These are phyloP conservation scores for Patella caerulea DNA, from an alignment of 2,888 invertebrate genomes.

Conservation along the genomic window DNA sequence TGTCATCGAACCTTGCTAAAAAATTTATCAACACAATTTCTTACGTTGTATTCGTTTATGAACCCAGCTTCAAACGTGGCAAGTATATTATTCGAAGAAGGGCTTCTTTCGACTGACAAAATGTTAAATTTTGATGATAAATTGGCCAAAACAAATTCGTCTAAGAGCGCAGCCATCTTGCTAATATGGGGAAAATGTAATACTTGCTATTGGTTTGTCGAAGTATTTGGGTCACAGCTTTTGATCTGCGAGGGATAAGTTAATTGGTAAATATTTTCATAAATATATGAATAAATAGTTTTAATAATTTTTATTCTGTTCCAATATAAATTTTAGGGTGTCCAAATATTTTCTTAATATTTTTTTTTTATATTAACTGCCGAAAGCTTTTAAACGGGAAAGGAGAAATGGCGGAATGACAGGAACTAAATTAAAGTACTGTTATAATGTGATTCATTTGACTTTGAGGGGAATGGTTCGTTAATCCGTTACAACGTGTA, in stretches of 20 bases:
- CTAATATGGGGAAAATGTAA: too few species aligned
- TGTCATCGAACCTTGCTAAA: background rate
- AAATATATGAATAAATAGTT: too few species aligned
- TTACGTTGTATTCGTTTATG: slow-evolving; percentile 19
- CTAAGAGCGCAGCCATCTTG: slow-evolving; percentile 16
- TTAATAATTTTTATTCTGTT: too few species aligned
- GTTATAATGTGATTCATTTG: background rate
- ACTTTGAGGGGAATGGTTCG: background rate
- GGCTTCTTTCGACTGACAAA: slow-evolving; percentile 11
- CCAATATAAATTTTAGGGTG: too few species aligned
- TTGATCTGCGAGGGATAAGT: too few species aligned
- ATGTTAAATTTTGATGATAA: slow-evolving; percentile 15
- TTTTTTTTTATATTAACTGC: background rate
- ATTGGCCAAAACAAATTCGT: slow-evolving; percentile 9
- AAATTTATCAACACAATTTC: background rate
- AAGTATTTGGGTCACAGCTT: too few species aligned
- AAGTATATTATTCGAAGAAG: slow-evolving; percentile 16
- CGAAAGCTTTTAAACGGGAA: background rate
- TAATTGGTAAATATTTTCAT: too few species aligned
- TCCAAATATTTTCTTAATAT: too few species aligned
- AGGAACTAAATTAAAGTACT: background rate
- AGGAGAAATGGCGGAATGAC: slow-evolving; percentile 27
- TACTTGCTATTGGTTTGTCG: too few species aligned
- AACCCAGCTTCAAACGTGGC: slow-evolving; percentile 11
- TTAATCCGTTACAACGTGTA: slow-evolving; percentile 30